Percentiles rank a stretch among this genome's conserved stretches.
Evolutionary conservation across 2,888 invertebrate species (phyloP).

Genomic region (Ennomos fuscantarius): DNA sequence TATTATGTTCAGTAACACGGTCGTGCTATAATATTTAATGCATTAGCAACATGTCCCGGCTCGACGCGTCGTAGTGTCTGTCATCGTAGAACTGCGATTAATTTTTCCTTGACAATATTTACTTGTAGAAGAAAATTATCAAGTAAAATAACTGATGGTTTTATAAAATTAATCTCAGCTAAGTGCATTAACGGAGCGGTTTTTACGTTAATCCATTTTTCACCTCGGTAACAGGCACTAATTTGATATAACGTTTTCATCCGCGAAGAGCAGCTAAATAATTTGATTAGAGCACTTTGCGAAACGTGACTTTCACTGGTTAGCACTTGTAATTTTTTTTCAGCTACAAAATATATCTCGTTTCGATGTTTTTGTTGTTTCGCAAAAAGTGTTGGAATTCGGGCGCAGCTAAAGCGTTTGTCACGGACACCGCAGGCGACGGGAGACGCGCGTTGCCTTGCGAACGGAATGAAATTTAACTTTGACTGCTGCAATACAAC

Average conservation of each 20-base stretch:
- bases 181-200: constrained; percentile 17
- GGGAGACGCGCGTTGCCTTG: constrained; percentile 35
- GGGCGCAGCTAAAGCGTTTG: constrained; percentile 56
- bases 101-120: not conserved
- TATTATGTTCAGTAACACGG: not conserved
- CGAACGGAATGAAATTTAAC: constrained; percentile 47
- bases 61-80: too few species aligned
- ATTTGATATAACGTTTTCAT: constrained; percentile 25
- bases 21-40: too few species aligned
- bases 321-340: constrained; percentile 38
- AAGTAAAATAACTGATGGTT: too few species aligned
- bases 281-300: constrained; percentile 45
- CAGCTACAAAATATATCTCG: constrained; percentile 30
- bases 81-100: not conserved
- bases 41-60: too few species aligned
- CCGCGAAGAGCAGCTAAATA: constrained; percentile 26
- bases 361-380: constrained; percentile 39
- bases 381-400: constrained; percentile 44
- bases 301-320: constrained; percentile 34
- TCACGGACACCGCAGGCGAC: constrained; percentile 50
- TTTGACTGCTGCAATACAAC: constrained; percentile 38
- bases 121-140: too few species aligned
- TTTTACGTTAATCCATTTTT: constrained; percentile 22
- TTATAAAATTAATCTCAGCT: constrained; percentile 5
- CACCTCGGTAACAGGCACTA: constrained; percentile 11